Base-by-base conservation (phyloP, 2,797 vertebrate species). In the Melanogrammus aeglefinus region DNA sequence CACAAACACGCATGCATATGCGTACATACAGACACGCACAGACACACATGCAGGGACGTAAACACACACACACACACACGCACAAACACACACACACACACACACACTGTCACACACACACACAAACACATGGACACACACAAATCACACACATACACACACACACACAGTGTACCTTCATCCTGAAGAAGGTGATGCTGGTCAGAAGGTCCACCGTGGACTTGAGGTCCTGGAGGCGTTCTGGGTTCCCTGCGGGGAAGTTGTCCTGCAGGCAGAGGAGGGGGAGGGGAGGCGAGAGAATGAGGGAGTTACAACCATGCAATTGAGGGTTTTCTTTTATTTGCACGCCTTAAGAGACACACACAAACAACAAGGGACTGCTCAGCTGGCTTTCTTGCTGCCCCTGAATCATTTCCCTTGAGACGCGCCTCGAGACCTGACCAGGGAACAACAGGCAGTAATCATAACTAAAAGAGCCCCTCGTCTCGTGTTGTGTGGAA, bases 161-260 rank as follows among this genome's bases (percentile, higher is more conserved):
- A 63, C 33, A 39, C 74, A 75, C 31, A 63, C 29, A 75, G 44
- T 57, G 51, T 94, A 97, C 98, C 97, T 99, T 99, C 97, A 99
- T 97, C 81, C 98, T 95, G 88, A 99, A 99, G 93, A 99, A 99
- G 0, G 98, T 96, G 88, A 99, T 99, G 91, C 98, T 99, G 75
- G 97, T 99, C 83, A 99, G 93, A 75, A 99, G 92, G 84, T 99
- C 98, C 70, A 99, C 97, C 0, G 98, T 99, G 41, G 98, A 99
- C 88, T 98, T 99, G 74, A 99, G 92, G 83, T 99, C 98, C 73
- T 96, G 97, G 2, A 99, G 95, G 78, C 97, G 95, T 88, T 99
- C 98, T 3, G 94, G 92, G 87, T 96, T 99, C 85, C 95, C 94
- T 77, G 97, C 97, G 66, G 98, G 97, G 83, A 99, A 99, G 86